Evolutionary conservation across 1,140 invertebrate species (phyloP).

Genomic region (Caenorhabditis tropicalis): DNA sequence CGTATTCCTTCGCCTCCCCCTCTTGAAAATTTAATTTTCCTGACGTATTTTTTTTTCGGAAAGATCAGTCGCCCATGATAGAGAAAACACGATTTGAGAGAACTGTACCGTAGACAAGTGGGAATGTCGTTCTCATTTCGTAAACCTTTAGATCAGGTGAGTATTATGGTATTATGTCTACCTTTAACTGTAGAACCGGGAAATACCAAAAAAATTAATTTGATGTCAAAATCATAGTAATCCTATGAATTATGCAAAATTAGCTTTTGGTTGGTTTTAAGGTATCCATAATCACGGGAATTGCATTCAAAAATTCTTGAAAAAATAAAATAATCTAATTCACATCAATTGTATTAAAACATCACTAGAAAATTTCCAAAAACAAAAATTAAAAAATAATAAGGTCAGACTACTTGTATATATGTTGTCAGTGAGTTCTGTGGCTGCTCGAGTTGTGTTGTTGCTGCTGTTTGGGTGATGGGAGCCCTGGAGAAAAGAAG

Average conservation of each 20-base stretch:
- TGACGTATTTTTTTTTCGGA: neutral
- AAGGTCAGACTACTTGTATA: neutral
- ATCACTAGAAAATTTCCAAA: no score
- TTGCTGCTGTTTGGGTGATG: conserved; percentile 35
- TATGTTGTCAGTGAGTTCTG: conserved; percentile 41
- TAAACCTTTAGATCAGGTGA: neutral
- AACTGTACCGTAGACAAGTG: conserved; percentile 12
- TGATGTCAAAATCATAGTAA: no score
- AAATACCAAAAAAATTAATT: no score
- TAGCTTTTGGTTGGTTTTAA: no score
- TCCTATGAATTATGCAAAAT: no score
- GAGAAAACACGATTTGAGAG: neutral
- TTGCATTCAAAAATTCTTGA: no score
- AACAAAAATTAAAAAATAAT: neutral
- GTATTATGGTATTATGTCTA: neutral
- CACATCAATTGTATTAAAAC: no score
- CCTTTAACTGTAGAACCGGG: no score
- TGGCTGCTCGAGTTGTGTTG: conserved; percentile 38
- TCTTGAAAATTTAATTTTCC: neutral
- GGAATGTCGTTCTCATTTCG: neutral
- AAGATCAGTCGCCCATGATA: neutral
- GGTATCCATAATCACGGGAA: no score
- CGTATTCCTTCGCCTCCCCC: neutral
- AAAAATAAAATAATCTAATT: no score
- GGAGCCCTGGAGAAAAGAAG: conserved; percentile 27